phyloP scores from a whole-genome alignment of 2,888 invertebrate species.

The Parnassius orleans region DNA sequence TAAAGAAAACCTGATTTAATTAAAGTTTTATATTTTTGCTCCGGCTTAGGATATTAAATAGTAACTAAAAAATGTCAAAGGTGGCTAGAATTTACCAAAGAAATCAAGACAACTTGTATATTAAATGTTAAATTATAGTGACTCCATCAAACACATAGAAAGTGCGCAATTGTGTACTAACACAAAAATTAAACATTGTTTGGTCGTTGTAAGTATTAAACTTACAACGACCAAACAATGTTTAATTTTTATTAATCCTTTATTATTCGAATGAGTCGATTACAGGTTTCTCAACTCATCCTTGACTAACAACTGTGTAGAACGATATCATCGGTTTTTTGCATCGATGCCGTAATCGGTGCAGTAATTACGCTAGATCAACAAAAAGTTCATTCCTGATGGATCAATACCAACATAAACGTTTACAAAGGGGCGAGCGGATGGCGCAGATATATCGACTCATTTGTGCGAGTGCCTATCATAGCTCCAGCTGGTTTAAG shows the following conservation, averaged over 20 bases:
- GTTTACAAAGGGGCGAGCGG: slow-evolving; percentile 11
- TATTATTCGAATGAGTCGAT: slow-evolving; percentile 31
- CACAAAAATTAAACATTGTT: not conserved
- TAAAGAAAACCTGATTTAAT: too few species aligned
- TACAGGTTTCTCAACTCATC: slow-evolving; percentile 22
- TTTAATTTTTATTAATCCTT: slow-evolving; percentile 28
- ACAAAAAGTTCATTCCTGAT: slow-evolving; percentile 26
- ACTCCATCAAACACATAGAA: too few species aligned
- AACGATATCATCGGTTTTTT: slow-evolving; percentile 24
- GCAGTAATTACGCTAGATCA: slow-evolving; percentile 19
- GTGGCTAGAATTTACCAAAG: too few species aligned
- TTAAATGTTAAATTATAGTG: too few species aligned
- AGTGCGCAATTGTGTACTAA: too few species aligned
- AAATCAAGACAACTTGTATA: too few species aligned
- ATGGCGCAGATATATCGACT: slow-evolving; percentile 6
- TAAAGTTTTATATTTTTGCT: too few species aligned
- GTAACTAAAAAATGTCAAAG: too few species aligned
- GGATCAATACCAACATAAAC: slow-evolving; percentile 24
- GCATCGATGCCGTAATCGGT: slow-evolving; percentile 23
- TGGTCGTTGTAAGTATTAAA: not conserved
- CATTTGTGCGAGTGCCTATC: slow-evolving; percentile 6
- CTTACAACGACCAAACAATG: not conserved
- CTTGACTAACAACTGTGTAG: slow-evolving; percentile 21
- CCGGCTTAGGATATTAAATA: too few species aligned
- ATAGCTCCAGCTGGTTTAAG: slow-evolving; percentile 12